Percentiles rank a stretch among this genome's conserved stretches.
Conservation (phyloP, 1,140 invertebrate genomes). For the Trichomalopsis sarcophagae region DNA sequence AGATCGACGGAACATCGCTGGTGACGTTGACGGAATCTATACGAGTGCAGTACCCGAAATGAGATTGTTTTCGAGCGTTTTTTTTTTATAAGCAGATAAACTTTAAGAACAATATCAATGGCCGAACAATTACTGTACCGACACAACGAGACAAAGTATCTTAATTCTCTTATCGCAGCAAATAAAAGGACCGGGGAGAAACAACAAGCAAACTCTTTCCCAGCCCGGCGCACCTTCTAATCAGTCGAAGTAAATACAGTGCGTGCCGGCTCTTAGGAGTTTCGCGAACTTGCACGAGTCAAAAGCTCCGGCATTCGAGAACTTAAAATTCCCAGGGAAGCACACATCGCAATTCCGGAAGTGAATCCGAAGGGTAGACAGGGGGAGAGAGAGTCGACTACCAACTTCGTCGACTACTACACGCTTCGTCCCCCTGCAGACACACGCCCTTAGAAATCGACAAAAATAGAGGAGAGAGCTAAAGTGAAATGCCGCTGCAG, state of each 20-base stretch:
- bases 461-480: neutral
- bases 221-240: neutral
- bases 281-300: neutral
- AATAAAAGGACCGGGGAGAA: neutral
- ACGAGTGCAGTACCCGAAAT: too few species aligned
- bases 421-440: neutral
- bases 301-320: neutral
- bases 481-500: neutral
- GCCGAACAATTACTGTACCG: too few species aligned
- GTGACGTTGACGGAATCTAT: too few species aligned
- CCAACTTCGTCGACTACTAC: too few species aligned
- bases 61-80: too few species aligned
- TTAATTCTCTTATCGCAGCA: neutral
- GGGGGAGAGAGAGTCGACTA: too few species aligned
- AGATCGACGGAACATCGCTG: neutral
- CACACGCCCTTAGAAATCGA: neutral
- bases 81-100: too few species aligned
- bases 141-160: neutral
- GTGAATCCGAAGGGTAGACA: neutral
- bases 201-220: neutral
- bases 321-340: neutral
- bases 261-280: neutral
- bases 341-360: neutral
- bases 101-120: too few species aligned
- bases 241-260: constrained; percentile 11